Base-by-base conservation (phyloP, 2,113 vertebrate species). In the Chloropsis cyanopogon region DNA sequence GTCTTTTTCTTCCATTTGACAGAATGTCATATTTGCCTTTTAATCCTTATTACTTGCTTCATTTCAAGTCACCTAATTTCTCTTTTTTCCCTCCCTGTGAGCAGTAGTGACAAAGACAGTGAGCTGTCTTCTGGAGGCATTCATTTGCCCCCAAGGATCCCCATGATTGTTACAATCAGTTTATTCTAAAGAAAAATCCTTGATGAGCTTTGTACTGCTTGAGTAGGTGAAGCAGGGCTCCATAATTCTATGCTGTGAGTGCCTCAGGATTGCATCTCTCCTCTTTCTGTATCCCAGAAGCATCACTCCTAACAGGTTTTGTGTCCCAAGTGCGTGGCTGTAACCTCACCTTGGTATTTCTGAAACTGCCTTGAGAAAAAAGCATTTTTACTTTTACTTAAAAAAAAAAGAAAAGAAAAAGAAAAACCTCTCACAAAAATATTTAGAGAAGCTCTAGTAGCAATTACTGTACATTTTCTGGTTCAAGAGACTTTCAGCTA, bases 241-340 rank as follows among this genome's bases (percentile, higher is more conserved):
- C 1, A 2, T 23, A 66, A 37, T 46, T 54, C 24, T 14, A 0
- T 26, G 31, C 42, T 90, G 52, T 73, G 47, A 93, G 80, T 93
- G 26, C 23, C 18, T 24, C 28, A 31, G 26, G 23, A 9, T 9
- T 80, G 13, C 24, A 12, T 44, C 15, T 72, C 14, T 80, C 23
- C 9, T 76, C 21, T 76, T 82, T 41, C 39, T 50, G 4, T 9
- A 41, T 72, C 46, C 42, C 71, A 64, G 35, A 8, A 37, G 17
- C 69, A 42, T 53, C 63, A n/a, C 44, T 70, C 9, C 57, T 71
- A 49, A 25, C 50, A 96, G 35, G n/a, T 41, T 86, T 56, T 78
- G 35, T 5, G 2, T 86, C 41, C 49, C 0, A 0, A 29, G 31
- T 14, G 9, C 1, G 1, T 54, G 52, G 28, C 10, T 7, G 47